phyloP scores from a whole-genome alignment of 2,888 invertebrate species.

The Cordilura impudica region DNA sequence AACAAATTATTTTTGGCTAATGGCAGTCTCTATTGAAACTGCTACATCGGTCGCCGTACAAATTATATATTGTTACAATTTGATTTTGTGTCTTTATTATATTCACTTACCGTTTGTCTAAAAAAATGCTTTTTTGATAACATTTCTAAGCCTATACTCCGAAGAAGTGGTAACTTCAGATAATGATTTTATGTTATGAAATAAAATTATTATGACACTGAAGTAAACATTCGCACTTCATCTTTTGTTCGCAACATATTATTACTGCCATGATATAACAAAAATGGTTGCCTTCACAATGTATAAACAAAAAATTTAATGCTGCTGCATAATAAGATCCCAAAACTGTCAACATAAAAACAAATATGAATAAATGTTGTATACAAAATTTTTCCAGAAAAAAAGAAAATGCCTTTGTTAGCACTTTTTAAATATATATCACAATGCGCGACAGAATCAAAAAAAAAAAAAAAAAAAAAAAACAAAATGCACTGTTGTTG shows the following conservation, averaged over 20 bases:
- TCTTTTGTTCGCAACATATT: constrained; percentile 22
- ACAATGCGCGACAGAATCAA: constrained; percentile 60
- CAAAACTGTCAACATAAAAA: constrained; percentile 27
- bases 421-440: constrained; percentile 45
- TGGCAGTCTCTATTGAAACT: too few relatives aligned
- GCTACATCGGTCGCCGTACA: too few relatives aligned
- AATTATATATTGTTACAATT: too few relatives aligned
- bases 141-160: too few relatives aligned
- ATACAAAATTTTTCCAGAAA: constrained; percentile 25
- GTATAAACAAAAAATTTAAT: neutral
- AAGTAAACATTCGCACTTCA: constrained; percentile 19
- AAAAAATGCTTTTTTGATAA: too few relatives aligned
- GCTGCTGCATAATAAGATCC: constrained; percentile 1
- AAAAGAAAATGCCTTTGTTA: constrained; percentile 41
- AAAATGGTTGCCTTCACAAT: constrained; percentile 12
- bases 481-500: constrained; percentile 59
- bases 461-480: constrained; percentile 40
- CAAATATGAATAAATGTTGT: constrained; percentile 51
- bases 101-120: too few relatives aligned
- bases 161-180: too few relatives aligned
- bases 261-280: constrained; percentile 12
- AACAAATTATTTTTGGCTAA: too few relatives aligned
- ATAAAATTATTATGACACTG: neutral
- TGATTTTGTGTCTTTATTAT: too few relatives aligned
- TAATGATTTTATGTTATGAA: too few relatives aligned